phyloP scores from a whole-genome alignment of 2,888 invertebrate genomes.

The Mesochorus sp. region DNA sequence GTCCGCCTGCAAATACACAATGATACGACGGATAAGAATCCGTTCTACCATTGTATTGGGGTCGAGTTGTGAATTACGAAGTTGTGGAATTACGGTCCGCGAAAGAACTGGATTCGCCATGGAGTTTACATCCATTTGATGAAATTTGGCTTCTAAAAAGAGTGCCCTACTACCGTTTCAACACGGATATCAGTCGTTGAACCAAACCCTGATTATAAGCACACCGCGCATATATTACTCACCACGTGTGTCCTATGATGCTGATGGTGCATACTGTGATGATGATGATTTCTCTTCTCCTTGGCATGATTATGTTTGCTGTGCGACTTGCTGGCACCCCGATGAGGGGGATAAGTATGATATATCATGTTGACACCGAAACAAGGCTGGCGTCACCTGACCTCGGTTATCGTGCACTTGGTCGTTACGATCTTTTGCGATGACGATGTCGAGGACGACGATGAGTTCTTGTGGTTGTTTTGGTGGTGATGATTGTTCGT shows the following conservation, averaged over 20 bases:
- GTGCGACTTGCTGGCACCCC: slow-evolving; percentile 77
- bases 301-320: slow-evolving; percentile 78
- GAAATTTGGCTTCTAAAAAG: no score
- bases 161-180: no score
- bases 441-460: slow-evolving; percentile 53
- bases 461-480: slow-evolving; percentile 58
- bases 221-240: slow-evolving; percentile 67
- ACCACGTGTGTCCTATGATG: slow-evolving; percentile 79
- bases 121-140: no score
- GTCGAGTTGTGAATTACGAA: no score
- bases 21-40: no score
- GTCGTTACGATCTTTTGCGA: slow-evolving; percentile 57
- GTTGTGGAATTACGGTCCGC: no score
- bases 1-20: background rate
- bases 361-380: slow-evolving; percentile 79
- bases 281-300: slow-evolving; percentile 78
- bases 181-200: background rate
- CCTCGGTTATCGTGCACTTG: slow-evolving; percentile 65
- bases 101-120: no score
- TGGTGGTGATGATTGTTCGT: slow-evolving; percentile 60
- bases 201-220: slow-evolving; percentile 8
- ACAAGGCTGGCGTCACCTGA: slow-evolving; percentile 81
- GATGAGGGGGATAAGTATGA: slow-evolving; percentile 80
- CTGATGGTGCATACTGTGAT: slow-evolving; percentile 78
- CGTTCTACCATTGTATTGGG: no score